A percentile compares a stretch with the other conserved stretches of the same genome.
Evolutionary conservation across 23 tunicate genomes (phyloP).

Genomic region (Ciona savignyi): DNA sequence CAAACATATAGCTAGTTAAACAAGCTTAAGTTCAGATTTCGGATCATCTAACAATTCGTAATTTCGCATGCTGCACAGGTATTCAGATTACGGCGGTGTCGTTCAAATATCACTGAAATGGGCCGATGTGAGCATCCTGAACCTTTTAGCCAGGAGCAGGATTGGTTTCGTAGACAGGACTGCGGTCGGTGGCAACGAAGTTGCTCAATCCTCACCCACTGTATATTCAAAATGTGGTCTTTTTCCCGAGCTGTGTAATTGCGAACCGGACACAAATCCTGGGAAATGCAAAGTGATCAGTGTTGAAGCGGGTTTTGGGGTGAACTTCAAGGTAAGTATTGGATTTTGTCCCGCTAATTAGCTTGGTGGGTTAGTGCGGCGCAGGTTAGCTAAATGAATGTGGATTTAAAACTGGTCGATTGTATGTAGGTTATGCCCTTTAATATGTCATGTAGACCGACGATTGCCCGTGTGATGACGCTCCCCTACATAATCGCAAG

Average conservation of each 20-base stretch:
- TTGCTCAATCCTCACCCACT: not conserved
- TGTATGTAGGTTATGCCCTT: no score
- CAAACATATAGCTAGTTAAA: no score
- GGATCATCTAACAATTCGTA: no score
- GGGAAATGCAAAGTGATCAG: constrained; percentile 1
- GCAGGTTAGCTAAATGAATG: no score
- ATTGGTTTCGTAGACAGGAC: constrained; percentile 1
- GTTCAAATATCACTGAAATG: not conserved
- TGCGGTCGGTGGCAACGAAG: not conserved
- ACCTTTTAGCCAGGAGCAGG: not conserved
- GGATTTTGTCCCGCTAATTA: no score
- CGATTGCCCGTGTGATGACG: no score
- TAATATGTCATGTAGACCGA: no score
- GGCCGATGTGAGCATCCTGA: not conserved
- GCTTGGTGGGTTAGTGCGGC: no score
- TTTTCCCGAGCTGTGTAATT: not conserved
- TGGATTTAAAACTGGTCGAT: no score
- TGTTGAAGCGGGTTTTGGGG: not conserved
- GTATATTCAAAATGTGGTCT: constrained; percentile 4
- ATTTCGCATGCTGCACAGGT: no score
- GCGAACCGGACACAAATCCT: not conserved
- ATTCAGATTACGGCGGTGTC: constrained; percentile 8
- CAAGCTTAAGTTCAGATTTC: no score
- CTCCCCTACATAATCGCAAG: no score
- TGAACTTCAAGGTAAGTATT: constrained; percentile 6